Base-by-base conservation (phyloP, 2,888 invertebrate species). In the Temnothorax rugatulus region DNA sequence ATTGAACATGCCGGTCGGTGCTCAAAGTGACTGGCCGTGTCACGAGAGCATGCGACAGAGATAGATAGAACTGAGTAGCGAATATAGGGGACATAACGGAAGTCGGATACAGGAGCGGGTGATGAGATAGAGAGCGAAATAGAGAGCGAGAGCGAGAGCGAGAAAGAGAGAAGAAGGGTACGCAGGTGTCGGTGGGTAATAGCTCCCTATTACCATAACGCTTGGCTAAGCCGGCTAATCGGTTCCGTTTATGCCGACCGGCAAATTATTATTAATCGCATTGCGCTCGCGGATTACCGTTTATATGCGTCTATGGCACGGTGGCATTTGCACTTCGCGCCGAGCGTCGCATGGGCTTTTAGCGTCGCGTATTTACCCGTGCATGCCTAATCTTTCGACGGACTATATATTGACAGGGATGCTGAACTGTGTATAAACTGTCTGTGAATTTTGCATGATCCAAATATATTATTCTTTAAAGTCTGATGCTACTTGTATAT, bases 191-290 rank as follows among this genome's bases (percentile, higher is more conserved):
- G 63, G 71, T 83, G 89, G 89, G 91, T 92, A 92, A 93, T 93
- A 91, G 91, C 90, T 92, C 85, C 89, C 92, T 91, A 93, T 92
- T 92, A 92, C 92, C 93, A 92, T 93, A 92, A 92, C 92, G 93
- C 91, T 90, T 88, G 90, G 90, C 90, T 92, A 90, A 93, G 91
- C 93, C 91, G 89, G 86, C 91, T 93, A 93, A 93, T 93, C 93
- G 93, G 90, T 93, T 93, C 91, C 92, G 93, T 91, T 93, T 92
- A 92, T 93, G 92, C 91, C 90, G 92, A 91, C 90, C 92, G 91
- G 92, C 91, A 92, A 93, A 93, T 93, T 93, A 93, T 93, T 93
- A 93, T 93, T 93, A 93, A 93, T 93, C 92, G 90, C 92, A 87
- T 91, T 90, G 92, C 89, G 87, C 64, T 54, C 89, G 87, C 86